Percentiles rank a stretch among this genome's conserved stretches.
phyloP scores from a whole-genome alignment of 1,140 invertebrate species.

The Arion vulgaris region DNA sequence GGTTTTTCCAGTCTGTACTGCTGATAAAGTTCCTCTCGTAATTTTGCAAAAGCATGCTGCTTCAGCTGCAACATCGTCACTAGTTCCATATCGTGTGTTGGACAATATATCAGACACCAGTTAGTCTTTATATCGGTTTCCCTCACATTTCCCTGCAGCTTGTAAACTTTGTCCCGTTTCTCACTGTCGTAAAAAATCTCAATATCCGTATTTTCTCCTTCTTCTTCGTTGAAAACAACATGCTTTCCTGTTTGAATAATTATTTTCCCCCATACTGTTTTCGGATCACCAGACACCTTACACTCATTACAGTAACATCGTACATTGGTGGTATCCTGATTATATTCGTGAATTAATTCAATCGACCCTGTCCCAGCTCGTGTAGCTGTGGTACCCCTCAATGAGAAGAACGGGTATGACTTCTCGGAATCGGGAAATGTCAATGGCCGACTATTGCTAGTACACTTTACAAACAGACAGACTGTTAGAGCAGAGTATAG shows the following conservation, averaged over 20 bases:
- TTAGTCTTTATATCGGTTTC: background rate
- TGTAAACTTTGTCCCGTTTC: background rate
- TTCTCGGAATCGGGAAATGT: background rate
- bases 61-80: background rate
- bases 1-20: background rate
- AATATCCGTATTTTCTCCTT: background rate
- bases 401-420: background rate
- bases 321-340: background rate
- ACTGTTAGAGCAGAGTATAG: background rate
- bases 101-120: background rate
- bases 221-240: background rate
- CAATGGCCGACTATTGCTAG: background rate
- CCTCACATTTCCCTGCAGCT: background rate
- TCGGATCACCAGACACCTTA: background rate
- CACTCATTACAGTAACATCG: background rate
- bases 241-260: background rate
- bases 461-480: background rate
- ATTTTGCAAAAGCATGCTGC: background rate
- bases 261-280: background rate
- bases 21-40: background rate
- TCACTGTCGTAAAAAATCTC: background rate
- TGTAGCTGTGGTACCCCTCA: background rate
- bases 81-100: conserved; percentile 9
- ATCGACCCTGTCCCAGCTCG: background rate
- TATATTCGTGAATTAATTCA: background rate